phyloP scores from a whole-genome alignment of 1,140 invertebrate genomes.

The Drosophila parabipectinata region DNA sequence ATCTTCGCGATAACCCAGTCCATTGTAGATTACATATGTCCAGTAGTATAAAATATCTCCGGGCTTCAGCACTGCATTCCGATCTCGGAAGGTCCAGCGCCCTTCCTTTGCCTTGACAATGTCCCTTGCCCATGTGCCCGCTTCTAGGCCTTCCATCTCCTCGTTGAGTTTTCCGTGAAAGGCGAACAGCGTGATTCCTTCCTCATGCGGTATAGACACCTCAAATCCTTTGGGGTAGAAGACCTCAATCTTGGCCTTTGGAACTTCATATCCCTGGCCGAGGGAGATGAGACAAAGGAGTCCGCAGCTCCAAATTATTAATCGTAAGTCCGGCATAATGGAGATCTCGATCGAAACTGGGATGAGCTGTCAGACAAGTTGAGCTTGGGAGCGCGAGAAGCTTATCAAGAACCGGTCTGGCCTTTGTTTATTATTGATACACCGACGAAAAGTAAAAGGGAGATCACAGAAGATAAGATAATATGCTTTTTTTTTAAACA shows the following conservation, averaged over 20 bases:
- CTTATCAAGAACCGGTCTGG: constrained; percentile 72
- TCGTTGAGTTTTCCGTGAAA: constrained; percentile 91
- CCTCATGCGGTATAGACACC: constrained; percentile 87
- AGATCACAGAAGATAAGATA: neutral
- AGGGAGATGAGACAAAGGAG: constrained; percentile 13
- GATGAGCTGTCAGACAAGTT: constrained; percentile 32
- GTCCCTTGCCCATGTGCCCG: constrained; percentile 88
- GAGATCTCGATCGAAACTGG: constrained; percentile 30
- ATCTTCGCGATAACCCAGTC: constrained; percentile 87
- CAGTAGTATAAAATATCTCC: constrained; percentile 90
- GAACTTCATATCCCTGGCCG: constrained; percentile 85
- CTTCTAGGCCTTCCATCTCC: constrained; percentile 89
- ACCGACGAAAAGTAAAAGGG: neutral
- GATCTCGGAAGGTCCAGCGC: constrained; percentile 88
- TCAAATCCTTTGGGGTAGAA: constrained; percentile 87
- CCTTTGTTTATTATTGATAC: constrained; percentile 24
- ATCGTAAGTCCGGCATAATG: constrained; percentile 34
- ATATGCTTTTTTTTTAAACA: neutral
- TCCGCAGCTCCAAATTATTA: constrained; percentile 5
- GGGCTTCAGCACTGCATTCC: constrained; percentile 85
- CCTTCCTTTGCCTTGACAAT: constrained; percentile 87
- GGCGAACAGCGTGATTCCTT: constrained; percentile 89
- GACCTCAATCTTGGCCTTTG: constrained; percentile 86
- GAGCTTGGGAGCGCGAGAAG: constrained; percentile 3
- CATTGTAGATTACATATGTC: constrained; percentile 89